These are phyloP conservation scores for Glaucopsyche alexis DNA, from an alignment of 2,888 invertebrate genomes.

Conservation along the genomic window DNA sequence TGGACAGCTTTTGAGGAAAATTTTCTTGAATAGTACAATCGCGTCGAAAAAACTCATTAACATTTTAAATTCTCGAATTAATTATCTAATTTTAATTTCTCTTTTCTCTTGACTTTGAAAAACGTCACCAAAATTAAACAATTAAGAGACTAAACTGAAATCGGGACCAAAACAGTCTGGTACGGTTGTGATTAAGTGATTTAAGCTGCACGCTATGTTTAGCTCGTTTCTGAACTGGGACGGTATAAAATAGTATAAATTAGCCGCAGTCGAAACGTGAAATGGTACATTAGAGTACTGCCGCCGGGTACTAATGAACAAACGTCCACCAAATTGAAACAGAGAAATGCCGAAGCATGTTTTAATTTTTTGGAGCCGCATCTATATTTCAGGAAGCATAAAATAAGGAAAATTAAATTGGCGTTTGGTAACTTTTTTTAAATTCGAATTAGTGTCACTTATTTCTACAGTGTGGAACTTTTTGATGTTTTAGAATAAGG, in stretches of 20 bases:
- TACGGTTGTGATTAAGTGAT: constrained; percentile 16
- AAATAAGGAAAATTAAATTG: background rate
- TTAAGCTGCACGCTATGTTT: constrained; percentile 17
- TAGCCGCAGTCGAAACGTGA: constrained; percentile 22
- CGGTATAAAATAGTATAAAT: constrained; percentile 28
- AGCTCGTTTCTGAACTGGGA: constrained; percentile 14
- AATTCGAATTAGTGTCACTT: too few species aligned
- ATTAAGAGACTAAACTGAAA: constrained; percentile 4
- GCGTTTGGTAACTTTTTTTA: background rate
- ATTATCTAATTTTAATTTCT: background rate
- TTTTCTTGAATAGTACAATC: too few species aligned
- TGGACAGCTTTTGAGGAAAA: too few species aligned
- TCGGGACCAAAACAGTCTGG: constrained; percentile 10
- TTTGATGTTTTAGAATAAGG: too few species aligned
- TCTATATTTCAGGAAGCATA: constrained; percentile 12
- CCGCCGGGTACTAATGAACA: constrained; percentile 25
- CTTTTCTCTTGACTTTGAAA: background rate
- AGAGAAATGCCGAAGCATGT: constrained; percentile 24
- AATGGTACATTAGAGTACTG: constrained; percentile 26
- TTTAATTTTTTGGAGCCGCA: constrained; percentile 20
- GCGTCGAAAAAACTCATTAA: too few species aligned
- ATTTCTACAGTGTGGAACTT: too few species aligned
- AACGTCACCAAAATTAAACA: background rate
- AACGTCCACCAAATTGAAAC: constrained; percentile 27
- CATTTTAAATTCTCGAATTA: too few species aligned